These are phyloP conservation scores for Drosophila hamatofila DNA, from an alignment of 2,888 invertebrate species.

Conservation along the genomic window DNA sequence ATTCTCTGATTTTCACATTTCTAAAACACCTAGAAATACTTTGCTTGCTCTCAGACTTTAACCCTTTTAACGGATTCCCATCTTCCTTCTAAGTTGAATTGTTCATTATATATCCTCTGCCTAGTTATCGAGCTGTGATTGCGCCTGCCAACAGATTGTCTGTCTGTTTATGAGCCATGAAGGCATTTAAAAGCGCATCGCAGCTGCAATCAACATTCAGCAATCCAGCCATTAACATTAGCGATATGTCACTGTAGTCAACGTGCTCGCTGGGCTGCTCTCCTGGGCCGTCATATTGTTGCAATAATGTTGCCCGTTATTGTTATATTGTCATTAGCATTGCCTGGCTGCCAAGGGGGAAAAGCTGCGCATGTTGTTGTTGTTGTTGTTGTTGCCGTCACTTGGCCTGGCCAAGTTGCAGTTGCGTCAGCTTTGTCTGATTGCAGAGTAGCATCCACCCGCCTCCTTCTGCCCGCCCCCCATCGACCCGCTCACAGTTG, in stretches of 20 bases:
- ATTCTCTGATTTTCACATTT: neutral
- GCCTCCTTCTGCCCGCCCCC: conserved; percentile 1
- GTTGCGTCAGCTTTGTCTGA: conserved; percentile 68
- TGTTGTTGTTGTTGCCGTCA: neutral
- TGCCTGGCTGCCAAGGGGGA: neutral
- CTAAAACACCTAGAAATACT: neutral
- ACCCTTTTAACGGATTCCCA: neutral
- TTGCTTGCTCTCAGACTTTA: neutral
- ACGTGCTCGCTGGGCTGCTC: conserved; percentile 18
- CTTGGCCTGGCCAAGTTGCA: conserved; percentile 47
- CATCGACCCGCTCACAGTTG: neutral
- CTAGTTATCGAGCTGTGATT: conserved; percentile 50
- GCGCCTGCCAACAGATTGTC: conserved; percentile 31
- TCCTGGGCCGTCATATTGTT: conserved; percentile 60
- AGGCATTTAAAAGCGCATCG: conserved; percentile 71
- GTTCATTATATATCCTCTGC: conserved; percentile 38
- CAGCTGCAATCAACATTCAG: conserved; percentile 67
- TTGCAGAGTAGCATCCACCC: conserved; percentile 44
- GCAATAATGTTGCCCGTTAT: conserved; percentile 68
- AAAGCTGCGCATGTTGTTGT: neutral
- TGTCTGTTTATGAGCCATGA: conserved; percentile 70
- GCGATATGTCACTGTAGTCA: conserved; percentile 55
- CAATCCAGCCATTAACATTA: conserved; percentile 57
- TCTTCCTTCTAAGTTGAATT: neutral
- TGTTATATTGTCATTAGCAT: conserved; percentile 75